A percentile compares a stretch with the other conserved stretches of the same genome.
Evolutionary conservation across 2,113 vertebrate species (phyloP).

Genomic region (Garra rufa): DNA sequence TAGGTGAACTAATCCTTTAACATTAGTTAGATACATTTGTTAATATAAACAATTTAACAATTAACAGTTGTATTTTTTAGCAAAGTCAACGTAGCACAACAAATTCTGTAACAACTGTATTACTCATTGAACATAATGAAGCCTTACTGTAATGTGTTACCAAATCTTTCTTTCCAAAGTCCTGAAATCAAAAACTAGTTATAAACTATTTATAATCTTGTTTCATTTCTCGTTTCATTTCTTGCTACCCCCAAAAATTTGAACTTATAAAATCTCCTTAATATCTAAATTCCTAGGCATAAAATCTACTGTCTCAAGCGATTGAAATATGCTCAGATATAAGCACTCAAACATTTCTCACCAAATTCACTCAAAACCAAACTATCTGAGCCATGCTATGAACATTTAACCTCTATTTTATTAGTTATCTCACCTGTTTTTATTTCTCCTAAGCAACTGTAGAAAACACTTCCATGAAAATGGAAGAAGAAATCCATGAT

Average conservation of each 20-base stretch:
- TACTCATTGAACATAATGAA: too few relatives aligned
- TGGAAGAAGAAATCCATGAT: neutral
- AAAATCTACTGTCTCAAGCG: neutral
- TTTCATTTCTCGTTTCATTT: neutral
- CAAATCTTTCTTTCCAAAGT: too few relatives aligned
- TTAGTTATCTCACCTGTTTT: neutral
- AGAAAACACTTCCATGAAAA: neutral
- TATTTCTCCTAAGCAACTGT: neutral
- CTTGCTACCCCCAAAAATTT: too few relatives aligned
- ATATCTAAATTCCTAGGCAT: neutral
- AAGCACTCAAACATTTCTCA: neutral
- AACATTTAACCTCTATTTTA: neutral
- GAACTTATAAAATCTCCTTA: too few relatives aligned
- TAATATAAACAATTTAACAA: neutral
- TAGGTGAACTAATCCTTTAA: too few relatives aligned
- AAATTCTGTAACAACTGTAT: too few relatives aligned
- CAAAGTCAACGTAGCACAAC: too few relatives aligned
- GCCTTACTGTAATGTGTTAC: too few relatives aligned
- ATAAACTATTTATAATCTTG: too few relatives aligned
- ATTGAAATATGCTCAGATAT: neutral
- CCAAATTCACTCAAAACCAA: neutral
- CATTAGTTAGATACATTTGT: too few relatives aligned
- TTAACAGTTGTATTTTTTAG: neutral
- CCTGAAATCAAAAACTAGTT: too few relatives aligned
- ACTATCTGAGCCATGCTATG: neutral